A percentile compares a stretch with the other conserved stretches of the same genome.
Evolutionary conservation across 2,113 vertebrate genomes (phyloP).

Genomic region (Eolophus roseicapilla): DNA sequence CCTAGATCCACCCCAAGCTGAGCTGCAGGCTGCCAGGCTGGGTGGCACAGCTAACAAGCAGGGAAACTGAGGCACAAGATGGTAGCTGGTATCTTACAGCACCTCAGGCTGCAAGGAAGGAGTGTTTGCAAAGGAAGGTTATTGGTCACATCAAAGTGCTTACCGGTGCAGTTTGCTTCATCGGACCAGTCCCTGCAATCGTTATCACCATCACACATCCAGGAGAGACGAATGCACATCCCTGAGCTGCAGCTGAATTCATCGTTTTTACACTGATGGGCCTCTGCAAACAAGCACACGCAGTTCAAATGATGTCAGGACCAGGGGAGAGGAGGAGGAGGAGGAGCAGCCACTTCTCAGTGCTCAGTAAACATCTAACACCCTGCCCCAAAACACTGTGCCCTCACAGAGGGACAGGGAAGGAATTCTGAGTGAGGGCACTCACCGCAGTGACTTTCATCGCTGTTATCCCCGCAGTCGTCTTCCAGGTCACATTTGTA

Average conservation of each 20-base stretch:
- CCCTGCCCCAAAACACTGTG: not conserved
- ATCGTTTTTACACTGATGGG: slow-evolving; percentile 85
- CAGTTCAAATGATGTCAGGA: not conserved
- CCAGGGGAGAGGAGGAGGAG: not conserved
- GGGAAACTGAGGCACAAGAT: not conserved
- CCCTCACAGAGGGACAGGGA: no score
- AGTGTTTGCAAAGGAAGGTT: not conserved
- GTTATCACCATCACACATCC: slow-evolving; percentile 96
- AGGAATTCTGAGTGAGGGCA: not conserved
- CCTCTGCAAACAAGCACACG: slow-evolving; percentile 71
- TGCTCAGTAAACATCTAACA: not conserved
- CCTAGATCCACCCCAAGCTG: not conserved
- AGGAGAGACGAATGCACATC: slow-evolving; percentile 91
- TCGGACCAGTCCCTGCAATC: slow-evolving; percentile 99
- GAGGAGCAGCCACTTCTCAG: not conserved
- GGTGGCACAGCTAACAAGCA: no score
- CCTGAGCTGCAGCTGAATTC: slow-evolving; percentile 94
- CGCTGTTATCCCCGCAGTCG: slow-evolving; percentile 96
- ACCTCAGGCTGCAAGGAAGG: not conserved
- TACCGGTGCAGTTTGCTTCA: slow-evolving; percentile 93
- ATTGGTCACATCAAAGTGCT: not conserved
- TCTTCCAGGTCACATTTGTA: slow-evolving; percentile 98
- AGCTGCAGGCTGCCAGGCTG: not conserved
- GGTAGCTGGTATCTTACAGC: not conserved
- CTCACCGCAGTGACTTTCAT: slow-evolving; percentile 92